A percentile compares a stretch with the other conserved stretches of the same genome.
phyloP scores from a whole-genome alignment of 2,888 invertebrate genomes.

The Dermolepida albohirtum region DNA sequence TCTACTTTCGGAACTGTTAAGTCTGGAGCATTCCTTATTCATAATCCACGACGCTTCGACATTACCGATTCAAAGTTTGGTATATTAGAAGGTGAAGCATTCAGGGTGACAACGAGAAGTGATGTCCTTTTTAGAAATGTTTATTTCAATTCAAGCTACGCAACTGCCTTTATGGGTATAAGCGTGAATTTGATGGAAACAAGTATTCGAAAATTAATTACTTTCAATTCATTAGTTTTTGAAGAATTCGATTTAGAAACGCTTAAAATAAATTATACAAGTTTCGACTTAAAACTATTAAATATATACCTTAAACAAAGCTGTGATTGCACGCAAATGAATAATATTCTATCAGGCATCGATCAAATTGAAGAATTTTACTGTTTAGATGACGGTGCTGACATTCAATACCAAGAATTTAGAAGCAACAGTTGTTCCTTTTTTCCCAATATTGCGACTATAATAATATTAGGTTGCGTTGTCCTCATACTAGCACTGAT shows the following conservation, averaged over 20 bases:
- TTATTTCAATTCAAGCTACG: conserved; percentile 68
- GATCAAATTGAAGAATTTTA: conserved; percentile 55
- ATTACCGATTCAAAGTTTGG: conserved; percentile 72
- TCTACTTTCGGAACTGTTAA: conserved; percentile 73
- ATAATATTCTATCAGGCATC: conserved; percentile 38
- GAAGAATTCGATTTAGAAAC: conserved; percentile 69
- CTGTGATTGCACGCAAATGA: conserved; percentile 47
- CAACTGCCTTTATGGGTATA: conserved; percentile 75
- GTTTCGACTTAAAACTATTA: conserved; percentile 70
- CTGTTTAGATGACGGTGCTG: conserved; percentile 54
- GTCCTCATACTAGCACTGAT: conserved; percentile 66
- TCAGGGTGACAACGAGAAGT: conserved; percentile 72
- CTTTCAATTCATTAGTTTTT: conserved; percentile 75
- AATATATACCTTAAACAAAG: conserved; percentile 63
- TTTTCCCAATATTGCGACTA: conserved; percentile 55
- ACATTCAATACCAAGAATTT: conserved; percentile 33
- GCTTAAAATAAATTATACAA: conserved; percentile 69
- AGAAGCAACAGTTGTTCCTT: conserved; percentile 55
- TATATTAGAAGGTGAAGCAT: conserved; percentile 74
- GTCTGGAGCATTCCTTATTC: conserved; percentile 78
- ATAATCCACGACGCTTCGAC: conserved; percentile 72
- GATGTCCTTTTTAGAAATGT: conserved; percentile 77
- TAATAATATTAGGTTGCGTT: conserved; percentile 63
- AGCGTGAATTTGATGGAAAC: conserved; percentile 66
- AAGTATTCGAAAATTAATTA: conserved; percentile 65